A percentile compares a stretch with the other conserved stretches of the same genome.
Evolutionary conservation across 2,797 vertebrate genomes (phyloP).

Genomic region (Holocentrus rufus): DNA sequence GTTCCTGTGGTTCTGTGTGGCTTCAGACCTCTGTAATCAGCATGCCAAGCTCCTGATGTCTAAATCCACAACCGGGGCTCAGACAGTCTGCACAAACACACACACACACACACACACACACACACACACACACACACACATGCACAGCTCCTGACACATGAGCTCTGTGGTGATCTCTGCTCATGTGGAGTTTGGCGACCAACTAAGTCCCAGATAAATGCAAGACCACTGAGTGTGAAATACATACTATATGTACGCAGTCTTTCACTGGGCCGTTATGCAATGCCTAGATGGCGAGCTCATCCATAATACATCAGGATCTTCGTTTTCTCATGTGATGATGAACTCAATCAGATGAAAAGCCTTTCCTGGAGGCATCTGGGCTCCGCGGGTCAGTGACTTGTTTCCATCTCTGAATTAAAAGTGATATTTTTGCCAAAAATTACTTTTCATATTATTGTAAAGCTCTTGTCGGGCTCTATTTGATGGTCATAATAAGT

Average conservation of each 20-base stretch:
- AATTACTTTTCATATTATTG: no score
- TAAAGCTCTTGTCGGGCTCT: no score
- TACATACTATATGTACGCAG: conserved; percentile 27
- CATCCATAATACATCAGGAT: conserved; percentile 29
- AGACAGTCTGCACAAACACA: conserved; percentile 52
- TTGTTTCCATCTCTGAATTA: no score
- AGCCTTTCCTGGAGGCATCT: not conserved
- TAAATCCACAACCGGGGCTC: conserved; percentile 73
- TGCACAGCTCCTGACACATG: conserved; percentile 49
- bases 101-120: conserved; percentile 24
- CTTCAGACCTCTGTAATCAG: conserved; percentile 77
- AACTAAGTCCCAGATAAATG: conserved; percentile 45
- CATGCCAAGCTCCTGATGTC: conserved; percentile 80
- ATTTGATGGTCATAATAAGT: no score
- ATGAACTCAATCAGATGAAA: not conserved
- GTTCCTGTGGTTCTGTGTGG: conserved; percentile 77
- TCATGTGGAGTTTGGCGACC: conserved; percentile 57
- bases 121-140: conserved; percentile 26
- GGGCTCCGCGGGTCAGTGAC: no score
- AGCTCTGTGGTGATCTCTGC: conserved; percentile 52
- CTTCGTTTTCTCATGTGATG: conserved; percentile 8
- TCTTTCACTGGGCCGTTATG: conserved; percentile 13
- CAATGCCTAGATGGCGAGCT: not conserved
- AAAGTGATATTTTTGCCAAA: no score
- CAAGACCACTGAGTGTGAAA: conserved; percentile 48